Evolutionary conservation across 64 coral and sea anemone species (phyloP).

Genomic region (Anthopleura sola): DNA sequence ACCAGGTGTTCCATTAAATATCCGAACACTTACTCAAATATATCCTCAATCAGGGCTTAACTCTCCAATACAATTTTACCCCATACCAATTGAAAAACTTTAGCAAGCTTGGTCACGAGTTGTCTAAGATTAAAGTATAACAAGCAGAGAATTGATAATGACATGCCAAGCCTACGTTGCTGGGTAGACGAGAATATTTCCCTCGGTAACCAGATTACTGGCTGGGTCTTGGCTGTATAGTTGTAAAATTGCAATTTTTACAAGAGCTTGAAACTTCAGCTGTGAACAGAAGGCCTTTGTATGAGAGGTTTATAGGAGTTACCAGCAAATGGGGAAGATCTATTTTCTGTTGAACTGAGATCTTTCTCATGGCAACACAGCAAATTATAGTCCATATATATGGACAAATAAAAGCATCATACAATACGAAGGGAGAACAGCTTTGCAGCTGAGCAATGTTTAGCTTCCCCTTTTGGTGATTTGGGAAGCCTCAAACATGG

Average conservation of each 20-base stretch:
- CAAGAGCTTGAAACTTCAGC: not conserved
- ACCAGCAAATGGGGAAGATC: not conserved
- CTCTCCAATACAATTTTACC: not conserved
- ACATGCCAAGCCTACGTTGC: conserved; percentile 10
- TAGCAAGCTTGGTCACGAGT: not conserved
- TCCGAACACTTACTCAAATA: not conserved
- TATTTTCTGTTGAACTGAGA: not conserved
- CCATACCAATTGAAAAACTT: not conserved
- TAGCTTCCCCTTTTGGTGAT: not conserved
- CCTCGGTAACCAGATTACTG: conserved; percentile 6
- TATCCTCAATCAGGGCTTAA: not conserved
- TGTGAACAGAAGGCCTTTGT: not conserved
- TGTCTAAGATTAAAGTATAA: not conserved
- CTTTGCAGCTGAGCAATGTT: conserved; percentile 1
- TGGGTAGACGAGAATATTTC: not conserved
- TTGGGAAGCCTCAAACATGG: not conserved
- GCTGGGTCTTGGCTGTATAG: not conserved
- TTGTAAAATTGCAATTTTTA: not conserved
- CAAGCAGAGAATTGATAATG: not conserved
- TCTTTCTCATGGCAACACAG: not conserved
- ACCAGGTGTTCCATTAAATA: not conserved
- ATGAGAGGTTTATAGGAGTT: not conserved
- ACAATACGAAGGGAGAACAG: not conserved
- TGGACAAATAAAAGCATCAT: not conserved
- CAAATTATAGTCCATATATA: not conserved